Conservation (phyloP, 2,888 invertebrate genomes). For the Orgyia antiqua region DNA sequence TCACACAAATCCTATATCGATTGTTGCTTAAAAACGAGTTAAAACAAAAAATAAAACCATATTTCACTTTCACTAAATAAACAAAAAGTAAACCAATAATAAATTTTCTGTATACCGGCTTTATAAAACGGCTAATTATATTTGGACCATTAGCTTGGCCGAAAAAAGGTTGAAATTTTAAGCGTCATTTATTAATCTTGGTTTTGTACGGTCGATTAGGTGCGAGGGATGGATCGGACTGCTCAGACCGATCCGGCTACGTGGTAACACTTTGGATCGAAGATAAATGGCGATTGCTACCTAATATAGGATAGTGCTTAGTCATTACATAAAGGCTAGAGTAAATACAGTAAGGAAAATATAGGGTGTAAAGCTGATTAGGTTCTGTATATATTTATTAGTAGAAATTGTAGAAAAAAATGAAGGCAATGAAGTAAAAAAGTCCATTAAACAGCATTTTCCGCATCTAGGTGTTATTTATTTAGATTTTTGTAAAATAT, state of each 20-base stretch:
- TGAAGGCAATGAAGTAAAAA: no score
- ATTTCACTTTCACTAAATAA: conserved; percentile 52
- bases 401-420: not conserved
- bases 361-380: no score
- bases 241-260: conserved; percentile 24
- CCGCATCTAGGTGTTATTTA: no score
- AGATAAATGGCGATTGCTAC: conserved; percentile 29
- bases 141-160: conserved; percentile 65
- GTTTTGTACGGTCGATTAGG: conserved; percentile 61
- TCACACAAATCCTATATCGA: no score
- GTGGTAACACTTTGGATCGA: conserved; percentile 28
- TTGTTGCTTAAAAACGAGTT: no score
- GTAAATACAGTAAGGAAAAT: no score
- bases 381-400: not conserved
- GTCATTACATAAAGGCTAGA: conserved; percentile 25
- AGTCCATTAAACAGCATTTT: no score
- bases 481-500: no score
- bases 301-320: conserved; percentile 21
- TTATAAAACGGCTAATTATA: conserved; percentile 68
- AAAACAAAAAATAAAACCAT: no score
- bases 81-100: conserved; percentile 46
- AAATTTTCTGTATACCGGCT: conserved; percentile 41
- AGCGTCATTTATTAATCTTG: conserved; percentile 73
- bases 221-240: conserved; percentile 45
- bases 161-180: conserved; percentile 73